Evolutionary conservation across 2,113 vertebrate genomes (phyloP).

Genomic region (Aegotheles bennettii): DNA sequence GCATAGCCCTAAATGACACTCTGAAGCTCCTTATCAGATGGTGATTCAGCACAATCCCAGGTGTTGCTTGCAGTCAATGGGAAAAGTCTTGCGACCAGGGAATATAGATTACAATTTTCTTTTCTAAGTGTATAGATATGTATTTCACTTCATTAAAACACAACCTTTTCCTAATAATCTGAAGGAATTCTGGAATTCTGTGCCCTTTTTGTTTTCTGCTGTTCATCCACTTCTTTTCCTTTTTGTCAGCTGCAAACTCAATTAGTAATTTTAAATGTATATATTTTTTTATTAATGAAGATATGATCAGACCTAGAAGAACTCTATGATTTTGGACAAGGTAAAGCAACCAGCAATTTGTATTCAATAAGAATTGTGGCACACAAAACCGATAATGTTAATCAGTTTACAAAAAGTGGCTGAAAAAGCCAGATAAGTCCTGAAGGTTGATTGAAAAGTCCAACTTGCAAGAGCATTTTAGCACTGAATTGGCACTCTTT

Average conservation of each 20-base stretch:
- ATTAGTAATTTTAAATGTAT: background rate
- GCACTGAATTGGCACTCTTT: background rate
- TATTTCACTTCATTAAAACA: background rate
- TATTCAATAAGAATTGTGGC: background rate
- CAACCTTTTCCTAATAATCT: background rate
- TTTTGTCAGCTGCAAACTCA: background rate
- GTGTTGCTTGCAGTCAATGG: background rate
- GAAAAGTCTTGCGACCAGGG: background rate
- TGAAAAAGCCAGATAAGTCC: background rate
- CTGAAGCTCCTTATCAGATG: background rate
- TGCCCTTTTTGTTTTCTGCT: background rate
- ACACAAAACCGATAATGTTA: fast-evolving
- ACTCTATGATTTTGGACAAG: background rate
- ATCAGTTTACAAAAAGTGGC: background rate
- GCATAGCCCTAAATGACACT: background rate
- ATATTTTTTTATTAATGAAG: background rate
- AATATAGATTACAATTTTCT: background rate
- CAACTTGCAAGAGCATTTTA: background rate
- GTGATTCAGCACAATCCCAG: background rate
- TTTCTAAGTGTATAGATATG: background rate
- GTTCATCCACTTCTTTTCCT: background rate
- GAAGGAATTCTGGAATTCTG: background rate
- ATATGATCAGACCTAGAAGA: background rate
- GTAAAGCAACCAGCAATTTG: background rate
- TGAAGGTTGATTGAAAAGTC: background rate